Conservation (phyloP, 2,113 vertebrate species). For the Brachypteracias leptosomus region DNA sequence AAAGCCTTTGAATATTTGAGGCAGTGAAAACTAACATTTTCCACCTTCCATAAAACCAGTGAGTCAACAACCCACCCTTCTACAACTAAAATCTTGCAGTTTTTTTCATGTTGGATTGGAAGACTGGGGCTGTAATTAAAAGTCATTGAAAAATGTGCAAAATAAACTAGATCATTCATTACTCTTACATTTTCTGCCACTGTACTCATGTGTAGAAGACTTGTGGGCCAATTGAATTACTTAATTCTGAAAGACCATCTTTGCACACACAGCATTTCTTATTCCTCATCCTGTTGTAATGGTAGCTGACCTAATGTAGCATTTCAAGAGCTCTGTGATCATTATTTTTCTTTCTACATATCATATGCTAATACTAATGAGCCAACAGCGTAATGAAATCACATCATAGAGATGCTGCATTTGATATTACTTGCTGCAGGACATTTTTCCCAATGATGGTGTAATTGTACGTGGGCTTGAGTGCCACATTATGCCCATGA, state of each 20-base stretch:
- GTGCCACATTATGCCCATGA: fast-evolving
- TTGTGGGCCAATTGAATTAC: background rate
- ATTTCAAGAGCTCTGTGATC: background rate
- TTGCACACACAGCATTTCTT: background rate
- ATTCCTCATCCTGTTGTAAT: background rate
- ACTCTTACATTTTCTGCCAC: background rate
- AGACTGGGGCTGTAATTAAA: background rate
- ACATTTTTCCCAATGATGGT: background rate
- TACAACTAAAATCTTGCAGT: background rate
- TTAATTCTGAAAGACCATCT: background rate
- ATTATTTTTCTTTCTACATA: background rate
- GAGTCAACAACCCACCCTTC: background rate
- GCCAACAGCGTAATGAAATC: background rate
- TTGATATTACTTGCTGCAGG: background rate
- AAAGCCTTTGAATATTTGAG: background rate
- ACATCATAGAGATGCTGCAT: background rate
- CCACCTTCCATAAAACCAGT: fast-evolving
- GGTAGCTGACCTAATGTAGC: background rate
- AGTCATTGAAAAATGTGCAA: background rate
- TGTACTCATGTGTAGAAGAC: background rate
- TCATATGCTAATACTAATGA: background rate
- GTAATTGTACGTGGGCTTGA: background rate
- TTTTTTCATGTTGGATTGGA: background rate
- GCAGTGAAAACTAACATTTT: background rate
- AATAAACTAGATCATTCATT: background rate